Conservation (phyloP, 2,113 vertebrate genomes). For the Ciconia boyciana region DNA sequence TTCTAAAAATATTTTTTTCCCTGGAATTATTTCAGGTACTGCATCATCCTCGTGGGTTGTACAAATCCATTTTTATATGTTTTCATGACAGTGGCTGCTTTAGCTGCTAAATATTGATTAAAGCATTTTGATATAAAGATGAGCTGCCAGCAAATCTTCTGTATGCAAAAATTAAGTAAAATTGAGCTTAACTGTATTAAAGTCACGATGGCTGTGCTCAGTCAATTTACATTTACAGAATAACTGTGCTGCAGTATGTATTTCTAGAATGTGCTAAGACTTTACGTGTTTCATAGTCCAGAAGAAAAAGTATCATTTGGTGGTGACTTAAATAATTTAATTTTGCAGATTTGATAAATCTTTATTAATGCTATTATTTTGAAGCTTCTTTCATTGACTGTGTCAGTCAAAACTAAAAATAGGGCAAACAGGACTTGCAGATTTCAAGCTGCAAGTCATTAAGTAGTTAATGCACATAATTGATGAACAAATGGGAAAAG, state of each 20-base stretch:
- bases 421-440: neutral
- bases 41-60: neutral
- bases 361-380: neutral
- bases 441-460: neutral
- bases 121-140: neutral
- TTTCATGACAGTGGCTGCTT: neutral
- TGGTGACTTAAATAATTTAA: neutral
- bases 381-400: neutral
- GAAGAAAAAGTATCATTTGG: neutral
- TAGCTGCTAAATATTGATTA: neutral
- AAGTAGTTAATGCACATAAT: conserved; percentile 3
- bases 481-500: neutral
- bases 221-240: neutral
- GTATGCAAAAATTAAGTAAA: neutral
- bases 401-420: neutral
- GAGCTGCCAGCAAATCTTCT: neutral
- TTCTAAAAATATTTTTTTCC: neutral
- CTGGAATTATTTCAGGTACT: neutral
- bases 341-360: neutral
- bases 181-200: neutral
- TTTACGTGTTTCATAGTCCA: neutral
- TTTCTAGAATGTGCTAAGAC: neutral
- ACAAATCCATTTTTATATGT: neutral
- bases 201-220: neutral
- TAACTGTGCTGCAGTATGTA: neutral